A percentile compares a stretch with the other conserved stretches of the same genome.
These are phyloP conservation scores for Petrolisthes manimaculis DNA, from an alignment of 2,888 invertebrate genomes.

Conservation along the genomic window DNA sequence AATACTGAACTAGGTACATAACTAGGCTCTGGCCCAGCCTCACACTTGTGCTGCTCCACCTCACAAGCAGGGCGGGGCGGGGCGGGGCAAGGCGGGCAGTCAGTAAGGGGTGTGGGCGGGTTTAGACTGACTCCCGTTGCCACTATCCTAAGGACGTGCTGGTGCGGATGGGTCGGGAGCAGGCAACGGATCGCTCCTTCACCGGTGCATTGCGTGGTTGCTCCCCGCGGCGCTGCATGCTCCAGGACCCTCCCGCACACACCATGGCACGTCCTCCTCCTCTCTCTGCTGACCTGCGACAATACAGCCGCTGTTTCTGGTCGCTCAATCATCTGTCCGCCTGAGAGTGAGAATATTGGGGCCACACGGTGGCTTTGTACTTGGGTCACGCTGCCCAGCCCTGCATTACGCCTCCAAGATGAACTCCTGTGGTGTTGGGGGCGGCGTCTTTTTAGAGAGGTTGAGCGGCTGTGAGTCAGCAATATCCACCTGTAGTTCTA, in stretches of 20 bases:
- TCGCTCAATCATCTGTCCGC: conserved; percentile 52
- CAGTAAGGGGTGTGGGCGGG: conserved; percentile 45
- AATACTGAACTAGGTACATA: conserved; percentile 66
- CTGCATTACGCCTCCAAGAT: conserved; percentile 60
- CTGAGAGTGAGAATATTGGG: conserved; percentile 63
- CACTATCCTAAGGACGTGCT: conserved; percentile 54
- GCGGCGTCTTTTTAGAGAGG: conserved; percentile 87
- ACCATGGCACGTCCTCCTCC: conserved; percentile 34
- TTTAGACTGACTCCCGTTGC: conserved; percentile 59
- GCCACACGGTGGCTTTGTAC: conserved; percentile 58
- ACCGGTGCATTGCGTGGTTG: conserved; percentile 34
- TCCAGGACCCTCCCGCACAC: conserved; percentile 56
- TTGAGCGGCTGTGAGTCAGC: conserved; percentile 81
- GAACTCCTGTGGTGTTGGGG: conserved; percentile 71
- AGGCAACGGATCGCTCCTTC: conserved; percentile 46
- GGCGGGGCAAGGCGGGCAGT: conserved; percentile 49
- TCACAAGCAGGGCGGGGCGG: conserved; percentile 55
- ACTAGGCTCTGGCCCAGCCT: conserved; percentile 54
- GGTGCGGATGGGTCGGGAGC: conserved; percentile 59
- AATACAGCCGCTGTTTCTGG: conserved; percentile 32
- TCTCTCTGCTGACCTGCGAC: conserved; percentile 28
- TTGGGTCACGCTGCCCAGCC: conserved; percentile 50
- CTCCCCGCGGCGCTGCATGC: conserved; percentile 46
- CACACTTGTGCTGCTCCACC: conserved; percentile 33
- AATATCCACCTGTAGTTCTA: conserved; percentile 83